Evolutionary conservation across 2,797 vertebrate species (phyloP), one percentile per base, ranked within the genome.

Genomic region (Epinephelus awoara): DNA sequence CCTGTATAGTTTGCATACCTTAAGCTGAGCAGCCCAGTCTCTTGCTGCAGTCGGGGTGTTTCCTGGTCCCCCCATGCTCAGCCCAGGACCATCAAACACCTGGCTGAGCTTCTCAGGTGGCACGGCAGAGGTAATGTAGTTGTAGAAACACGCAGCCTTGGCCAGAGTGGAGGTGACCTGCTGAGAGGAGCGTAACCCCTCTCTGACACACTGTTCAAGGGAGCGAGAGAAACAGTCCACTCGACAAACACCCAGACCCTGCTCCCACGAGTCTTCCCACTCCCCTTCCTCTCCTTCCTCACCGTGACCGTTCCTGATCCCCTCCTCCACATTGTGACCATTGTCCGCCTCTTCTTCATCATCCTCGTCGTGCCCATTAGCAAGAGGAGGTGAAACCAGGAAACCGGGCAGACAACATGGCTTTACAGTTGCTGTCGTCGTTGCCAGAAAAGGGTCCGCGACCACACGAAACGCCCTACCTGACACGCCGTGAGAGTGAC

Each of bases 171-270:
- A 88, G 0, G 93, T 93, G 70, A 96, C 89, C 62, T 94, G 95
- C 21, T 93, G 86, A 61, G 91, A 95, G 5, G 94, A 90, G 40
- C 55, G 76, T 64, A 96, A 80, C 12, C 95, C 96, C 68, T 96
- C 94, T 59, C 92, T 89, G 46, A 96, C 92, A 40, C 95, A 96
- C 80, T 91, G 92, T 51, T 93, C 92, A 25, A 96, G 91, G 19
- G 93, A 92, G 58, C 91, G 94, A 47, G 95, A 94, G 83, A 96
- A 96, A 80, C 95, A 96, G 87, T 95, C 93, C 67, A 96, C 91
- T 10, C 95, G 93, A 67, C 90, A 88, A 46, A 87, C 85, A 15
- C 94, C 94, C 21, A 96, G 86, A 79, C 93, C 92, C 77, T 93
- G 91, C 75, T 94, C 94, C 90, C 94, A 93, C 4, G 91, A 91